Evolutionary conservation across 2,888 invertebrate genomes (phyloP).

Genomic region (Periphyllus acericola): DNA sequence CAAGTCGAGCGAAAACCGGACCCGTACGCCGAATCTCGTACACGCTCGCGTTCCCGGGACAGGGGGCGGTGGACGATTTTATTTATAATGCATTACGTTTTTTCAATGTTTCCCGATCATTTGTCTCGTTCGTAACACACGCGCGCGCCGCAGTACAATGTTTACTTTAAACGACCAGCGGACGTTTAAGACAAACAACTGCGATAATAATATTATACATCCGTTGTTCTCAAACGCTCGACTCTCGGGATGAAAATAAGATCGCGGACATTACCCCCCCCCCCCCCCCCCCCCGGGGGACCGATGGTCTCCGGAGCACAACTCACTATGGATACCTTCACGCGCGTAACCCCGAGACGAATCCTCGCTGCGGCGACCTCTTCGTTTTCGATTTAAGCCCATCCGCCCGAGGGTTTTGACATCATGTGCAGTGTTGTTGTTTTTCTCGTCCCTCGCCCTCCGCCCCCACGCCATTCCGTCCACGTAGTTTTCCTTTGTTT

Average conservation of each 20-base stretch:
- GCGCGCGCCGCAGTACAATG: background rate
- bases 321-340: no score
- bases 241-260: background rate
- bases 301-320: no score
- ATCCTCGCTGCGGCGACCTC: background rate
- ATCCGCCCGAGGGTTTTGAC: background rate
- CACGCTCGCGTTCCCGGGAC: no score
- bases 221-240: background rate
- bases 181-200: background rate
- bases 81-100: background rate
- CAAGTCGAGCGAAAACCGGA: background rate
- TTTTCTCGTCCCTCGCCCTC: no score
- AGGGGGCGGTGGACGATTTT: no score
- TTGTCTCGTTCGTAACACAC: background rate
- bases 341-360: background rate
- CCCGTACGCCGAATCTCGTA: background rate
- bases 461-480: no score
- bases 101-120: background rate
- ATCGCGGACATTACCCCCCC: background rate
- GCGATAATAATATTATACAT: background rate
- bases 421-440: no score
- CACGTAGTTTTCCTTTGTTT: no score
- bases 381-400: background rate
- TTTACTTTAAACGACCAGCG: background rate
- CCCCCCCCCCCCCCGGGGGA: no score